phyloP scores from a whole-genome alignment of 2,888 invertebrate genomes.

The Aradus depressus region DNA sequence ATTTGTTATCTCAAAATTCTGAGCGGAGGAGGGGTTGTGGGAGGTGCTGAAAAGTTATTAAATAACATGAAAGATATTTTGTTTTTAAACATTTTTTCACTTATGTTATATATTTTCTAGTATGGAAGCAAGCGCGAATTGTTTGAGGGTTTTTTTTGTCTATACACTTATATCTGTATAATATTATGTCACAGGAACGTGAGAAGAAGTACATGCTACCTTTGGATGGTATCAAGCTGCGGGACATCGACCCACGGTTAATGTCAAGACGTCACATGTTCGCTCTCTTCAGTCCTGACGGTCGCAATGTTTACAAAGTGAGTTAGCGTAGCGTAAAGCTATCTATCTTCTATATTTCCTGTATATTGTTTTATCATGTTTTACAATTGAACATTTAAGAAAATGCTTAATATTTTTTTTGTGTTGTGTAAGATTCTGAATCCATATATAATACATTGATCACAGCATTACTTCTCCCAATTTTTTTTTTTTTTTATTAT shows the following conservation, averaged over 20 bases:
- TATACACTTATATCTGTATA: not conserved
- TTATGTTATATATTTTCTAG: not conserved
- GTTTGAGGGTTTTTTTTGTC: not conserved
- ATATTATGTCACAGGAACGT: constrained; percentile 64
- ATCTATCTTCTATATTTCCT: not conserved
- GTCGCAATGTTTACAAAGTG: constrained; percentile 88
- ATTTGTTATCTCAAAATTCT: no score
- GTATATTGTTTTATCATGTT: no score
- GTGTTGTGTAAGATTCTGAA: no score
- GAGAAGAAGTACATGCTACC: constrained; percentile 99
- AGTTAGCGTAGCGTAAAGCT: constrained; percentile 10
- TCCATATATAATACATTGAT: no score
- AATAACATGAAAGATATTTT: not conserved
- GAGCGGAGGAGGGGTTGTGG: no score
- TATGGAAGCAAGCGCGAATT: not conserved
- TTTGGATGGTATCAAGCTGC: constrained; percentile 88
- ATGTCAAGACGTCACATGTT: constrained; percentile 97
- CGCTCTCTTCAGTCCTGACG: constrained; percentile 95
- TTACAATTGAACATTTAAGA: no score
- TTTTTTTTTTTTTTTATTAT: no score
- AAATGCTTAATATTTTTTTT: no score
- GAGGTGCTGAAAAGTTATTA: no score
- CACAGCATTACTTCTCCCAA: no score
- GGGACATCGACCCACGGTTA: constrained; percentile 95
- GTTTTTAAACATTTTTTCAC: not conserved